These are phyloP conservation scores for Chascanopsetta lugubris DNA, from an alignment of 2,113 vertebrate species.

Conservation along the genomic window DNA sequence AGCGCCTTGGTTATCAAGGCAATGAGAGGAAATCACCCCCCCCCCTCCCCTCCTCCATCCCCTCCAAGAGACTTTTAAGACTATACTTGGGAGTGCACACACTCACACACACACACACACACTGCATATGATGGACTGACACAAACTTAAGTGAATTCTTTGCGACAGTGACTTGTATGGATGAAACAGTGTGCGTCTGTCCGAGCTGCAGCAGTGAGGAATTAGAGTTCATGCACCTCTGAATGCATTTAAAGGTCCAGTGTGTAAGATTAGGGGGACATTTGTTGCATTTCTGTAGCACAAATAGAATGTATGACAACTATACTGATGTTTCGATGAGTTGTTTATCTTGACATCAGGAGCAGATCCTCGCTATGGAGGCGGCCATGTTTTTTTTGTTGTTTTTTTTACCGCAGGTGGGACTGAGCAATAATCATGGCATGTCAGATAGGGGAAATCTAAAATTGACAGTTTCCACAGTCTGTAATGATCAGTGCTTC, in stretches of 20 bases:
- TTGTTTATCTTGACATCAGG: no score
- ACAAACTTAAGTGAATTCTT: conserved; percentile 28
- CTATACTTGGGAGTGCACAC: conserved; percentile 33
- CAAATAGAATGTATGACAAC: no score
- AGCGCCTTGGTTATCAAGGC: conserved; percentile 53
- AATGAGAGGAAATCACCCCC: conserved; percentile 45
- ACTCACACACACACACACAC: conserved; percentile 7
- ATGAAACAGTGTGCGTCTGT: not conserved
- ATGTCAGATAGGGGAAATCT: no score
- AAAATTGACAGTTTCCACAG: not conserved
- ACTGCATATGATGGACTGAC: conserved; percentile 35
- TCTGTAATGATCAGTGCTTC: not conserved
- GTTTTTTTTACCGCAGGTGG: no score
- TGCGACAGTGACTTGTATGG: conserved; percentile 4
- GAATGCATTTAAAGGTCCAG: not conserved
- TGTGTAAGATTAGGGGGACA: not conserved
- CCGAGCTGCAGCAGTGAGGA: not conserved
- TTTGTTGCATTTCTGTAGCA: no score
- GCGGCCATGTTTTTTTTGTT: no score
- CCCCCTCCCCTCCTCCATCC: no score
- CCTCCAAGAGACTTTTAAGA: conserved; percentile 25
- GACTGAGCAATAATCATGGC: no score
- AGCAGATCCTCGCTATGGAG: no score
- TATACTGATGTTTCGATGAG: no score
- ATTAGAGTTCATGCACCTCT: conserved; percentile 4